Evolutionary conservation across 1,140 invertebrate species (phyloP).

Genomic region (Sitodiplosis mosellana): DNA sequence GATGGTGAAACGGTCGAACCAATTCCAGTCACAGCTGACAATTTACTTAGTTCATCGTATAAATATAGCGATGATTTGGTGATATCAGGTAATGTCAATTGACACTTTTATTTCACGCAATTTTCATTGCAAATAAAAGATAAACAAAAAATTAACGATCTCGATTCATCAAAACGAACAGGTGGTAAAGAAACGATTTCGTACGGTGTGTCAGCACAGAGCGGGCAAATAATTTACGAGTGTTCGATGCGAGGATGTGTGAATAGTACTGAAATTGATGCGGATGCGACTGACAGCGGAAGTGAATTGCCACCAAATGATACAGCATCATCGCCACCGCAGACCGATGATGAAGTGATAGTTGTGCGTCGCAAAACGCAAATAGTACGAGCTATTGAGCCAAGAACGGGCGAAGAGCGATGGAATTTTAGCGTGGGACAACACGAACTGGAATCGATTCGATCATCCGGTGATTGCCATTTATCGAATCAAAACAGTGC

Average conservation of each 20-base stretch:
- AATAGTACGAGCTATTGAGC: constrained; percentile 72
- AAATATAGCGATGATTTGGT: constrained; percentile 70
- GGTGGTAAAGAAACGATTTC: constrained; percentile 45
- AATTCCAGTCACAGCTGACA: constrained; percentile 67
- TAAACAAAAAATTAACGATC: not conserved
- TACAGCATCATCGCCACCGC: constrained; percentile 17
- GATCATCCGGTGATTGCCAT: constrained; percentile 31
- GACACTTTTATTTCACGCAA: not conserved
- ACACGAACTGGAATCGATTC: constrained; percentile 51
- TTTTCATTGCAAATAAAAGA: not conserved
- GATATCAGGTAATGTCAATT: constrained; percentile 49
- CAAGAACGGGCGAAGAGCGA: constrained; percentile 62
- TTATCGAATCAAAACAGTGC: constrained; percentile 19
- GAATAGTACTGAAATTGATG: constrained; percentile 29
- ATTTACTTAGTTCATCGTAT: constrained; percentile 65
- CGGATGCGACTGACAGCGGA: constrained; percentile 12
- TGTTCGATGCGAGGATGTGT: constrained; percentile 55
- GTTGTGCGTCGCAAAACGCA: constrained; percentile 64
- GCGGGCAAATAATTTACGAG: constrained; percentile 60
- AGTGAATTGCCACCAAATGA: constrained; percentile 4
- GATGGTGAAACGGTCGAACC: constrained; percentile 75
- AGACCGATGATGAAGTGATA: constrained; percentile 42
- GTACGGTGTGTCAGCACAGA: constrained; percentile 51
- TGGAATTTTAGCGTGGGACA: constrained; percentile 93
- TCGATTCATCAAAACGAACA: constrained; percentile 8